Percentiles rank a stretch among this genome's conserved stretches.
These are phyloP conservation scores for Micrastur ruficollis DNA, from an alignment of 2,797 vertebrate species.

Conservation along the genomic window DNA sequence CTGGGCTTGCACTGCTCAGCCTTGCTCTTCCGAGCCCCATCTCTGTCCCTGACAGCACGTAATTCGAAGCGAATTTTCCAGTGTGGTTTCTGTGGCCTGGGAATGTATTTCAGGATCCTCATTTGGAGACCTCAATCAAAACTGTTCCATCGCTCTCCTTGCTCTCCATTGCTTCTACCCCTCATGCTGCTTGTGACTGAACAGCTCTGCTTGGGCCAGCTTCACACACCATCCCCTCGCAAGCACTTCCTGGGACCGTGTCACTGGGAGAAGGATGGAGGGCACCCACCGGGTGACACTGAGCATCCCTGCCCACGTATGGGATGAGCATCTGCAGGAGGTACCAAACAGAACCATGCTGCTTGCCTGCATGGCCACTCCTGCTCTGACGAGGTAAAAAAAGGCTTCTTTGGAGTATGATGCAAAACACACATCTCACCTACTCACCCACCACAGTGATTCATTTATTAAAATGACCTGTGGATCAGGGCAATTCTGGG, in stretches of 20 bases:
- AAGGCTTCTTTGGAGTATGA: too few relatives aligned
- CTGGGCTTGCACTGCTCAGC: neutral
- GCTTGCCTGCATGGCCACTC: neutral
- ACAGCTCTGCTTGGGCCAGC: too few relatives aligned
- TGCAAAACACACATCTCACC: neutral
- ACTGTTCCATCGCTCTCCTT: neutral
- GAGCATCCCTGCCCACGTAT: neutral
- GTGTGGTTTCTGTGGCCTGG: slow-evolving; percentile 49
- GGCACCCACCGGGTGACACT: fast-evolving
- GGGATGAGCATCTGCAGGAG: neutral
- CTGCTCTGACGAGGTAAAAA: neutral
- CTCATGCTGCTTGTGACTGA: fast-evolving
- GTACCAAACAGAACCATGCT: fast-evolving
- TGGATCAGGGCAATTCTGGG: neutral
- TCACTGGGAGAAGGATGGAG: fast-evolving
- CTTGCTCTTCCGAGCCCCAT: neutral
- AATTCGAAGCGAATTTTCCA: neutral
- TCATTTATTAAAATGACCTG: neutral
- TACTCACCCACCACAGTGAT: neutral
- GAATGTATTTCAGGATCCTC: neutral
- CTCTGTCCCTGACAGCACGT: neutral
- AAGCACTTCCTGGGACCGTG: neutral
- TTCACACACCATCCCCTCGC: fast-evolving
- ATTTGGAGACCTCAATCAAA: neutral
- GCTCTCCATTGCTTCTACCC: neutral